Conservation (phyloP, 2,113 vertebrate genomes). For the Andinoacara biseriatus region DNA sequence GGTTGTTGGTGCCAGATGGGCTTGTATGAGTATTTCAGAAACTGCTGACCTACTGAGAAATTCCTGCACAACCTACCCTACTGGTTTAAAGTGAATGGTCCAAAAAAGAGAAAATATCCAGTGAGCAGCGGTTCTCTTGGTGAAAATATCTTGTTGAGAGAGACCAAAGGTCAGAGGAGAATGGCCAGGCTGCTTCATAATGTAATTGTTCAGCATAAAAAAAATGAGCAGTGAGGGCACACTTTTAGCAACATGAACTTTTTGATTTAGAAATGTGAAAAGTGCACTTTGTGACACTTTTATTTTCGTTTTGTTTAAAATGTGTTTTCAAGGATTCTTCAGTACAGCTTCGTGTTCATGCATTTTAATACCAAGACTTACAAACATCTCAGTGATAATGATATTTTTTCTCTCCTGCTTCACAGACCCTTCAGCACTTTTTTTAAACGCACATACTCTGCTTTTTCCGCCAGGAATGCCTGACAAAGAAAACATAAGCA, state of each 20-base stretch:
- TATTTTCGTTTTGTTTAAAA: background rate
- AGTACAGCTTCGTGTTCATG: background rate
- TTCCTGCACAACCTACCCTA: background rate
- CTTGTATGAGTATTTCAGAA: background rate
- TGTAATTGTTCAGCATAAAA: background rate
- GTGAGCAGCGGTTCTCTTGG: too few species aligned
- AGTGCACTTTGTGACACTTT: too few species aligned
- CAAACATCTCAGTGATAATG: background rate
- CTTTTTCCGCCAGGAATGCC: conserved; percentile 85
- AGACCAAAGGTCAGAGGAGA: background rate
- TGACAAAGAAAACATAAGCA: conserved; percentile 92
- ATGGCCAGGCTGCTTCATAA: background rate
- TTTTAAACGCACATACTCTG: background rate
- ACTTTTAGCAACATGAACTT: too few species aligned
- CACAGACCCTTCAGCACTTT: background rate
- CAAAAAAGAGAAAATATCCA: background rate
- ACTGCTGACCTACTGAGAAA: too few species aligned
- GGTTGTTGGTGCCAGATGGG: background rate
- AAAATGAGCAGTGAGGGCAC: background rate
- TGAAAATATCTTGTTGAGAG: background rate
- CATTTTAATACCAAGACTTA: background rate
- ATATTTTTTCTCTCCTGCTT: background rate
- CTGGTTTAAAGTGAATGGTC: background rate
- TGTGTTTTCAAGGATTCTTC: background rate
- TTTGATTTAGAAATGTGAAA: background rate